Evolutionary conservation across 2,888 invertebrate species (phyloP).

Genomic region (Cephalotes varians): DNA sequence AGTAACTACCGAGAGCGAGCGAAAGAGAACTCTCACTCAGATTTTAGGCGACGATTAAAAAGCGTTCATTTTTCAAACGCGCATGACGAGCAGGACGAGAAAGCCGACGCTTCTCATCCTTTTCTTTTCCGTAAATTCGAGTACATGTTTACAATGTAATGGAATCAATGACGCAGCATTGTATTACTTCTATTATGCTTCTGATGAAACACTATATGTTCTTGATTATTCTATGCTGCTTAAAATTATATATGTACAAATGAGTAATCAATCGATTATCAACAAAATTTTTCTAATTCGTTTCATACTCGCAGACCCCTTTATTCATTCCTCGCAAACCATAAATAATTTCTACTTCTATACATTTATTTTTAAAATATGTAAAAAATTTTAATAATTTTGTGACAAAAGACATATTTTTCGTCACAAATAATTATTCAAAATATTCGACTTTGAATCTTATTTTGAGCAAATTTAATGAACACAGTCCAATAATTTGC

Average conservation of each 20-base stretch:
- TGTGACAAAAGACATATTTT: neutral
- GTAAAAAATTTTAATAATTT: neutral
- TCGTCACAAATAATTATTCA: neutral
- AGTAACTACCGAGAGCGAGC: neutral
- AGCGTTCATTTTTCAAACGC: constrained; percentile 30
- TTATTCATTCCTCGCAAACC: too few relatives aligned
- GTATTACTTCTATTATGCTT: neutral
- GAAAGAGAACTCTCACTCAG: neutral
- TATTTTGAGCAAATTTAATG: neutral
- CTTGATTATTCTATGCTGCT: neutral
- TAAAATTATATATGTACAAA: neutral
- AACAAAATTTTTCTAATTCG: neutral
- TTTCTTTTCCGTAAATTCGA: neutral
- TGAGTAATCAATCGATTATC: neutral
- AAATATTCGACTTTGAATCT: neutral
- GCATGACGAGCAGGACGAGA: constrained; percentile 15
- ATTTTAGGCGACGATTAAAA: constrained; percentile 40
- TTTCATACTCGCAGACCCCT: neutral
- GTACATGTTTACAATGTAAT: constrained; percentile 21
- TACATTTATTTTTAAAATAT: neutral
- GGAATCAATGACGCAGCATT: constrained; percentile 24
- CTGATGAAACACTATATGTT: neutral
- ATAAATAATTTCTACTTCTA: neutral
- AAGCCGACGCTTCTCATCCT: constrained; percentile 2
- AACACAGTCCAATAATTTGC: neutral